Evolutionary conservation across 1,140 invertebrate genomes (phyloP).

Genomic region (Dendroctonus ponderosae): DNA sequence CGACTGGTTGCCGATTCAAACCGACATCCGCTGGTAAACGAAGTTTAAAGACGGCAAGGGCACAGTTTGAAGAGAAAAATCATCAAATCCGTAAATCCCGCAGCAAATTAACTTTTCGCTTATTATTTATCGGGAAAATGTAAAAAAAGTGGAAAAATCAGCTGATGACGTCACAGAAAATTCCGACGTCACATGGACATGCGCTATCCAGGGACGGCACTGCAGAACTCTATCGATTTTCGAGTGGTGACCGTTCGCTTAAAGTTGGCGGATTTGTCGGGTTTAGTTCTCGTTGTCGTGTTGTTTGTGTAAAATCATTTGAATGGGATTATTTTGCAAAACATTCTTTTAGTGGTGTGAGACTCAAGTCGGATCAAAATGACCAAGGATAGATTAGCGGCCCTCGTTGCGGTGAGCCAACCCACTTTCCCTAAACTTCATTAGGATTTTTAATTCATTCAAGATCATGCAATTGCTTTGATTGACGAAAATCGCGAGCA

Average conservation of each 20-base stretch:
- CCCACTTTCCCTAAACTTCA: slow-evolving; percentile 6
- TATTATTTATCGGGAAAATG: slow-evolving; percentile 33
- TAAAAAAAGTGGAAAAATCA: slow-evolving; percentile 35
- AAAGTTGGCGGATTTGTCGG: slow-evolving; percentile 34
- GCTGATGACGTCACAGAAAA: slow-evolving; percentile 39
- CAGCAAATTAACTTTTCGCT: slow-evolving; percentile 16
- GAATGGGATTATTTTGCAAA: slow-evolving; percentile 74
- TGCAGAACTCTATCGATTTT: slow-evolving; percentile 63
- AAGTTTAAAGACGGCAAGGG: slow-evolving; percentile 20
- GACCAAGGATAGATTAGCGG: slow-evolving; percentile 98
- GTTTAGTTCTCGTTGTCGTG: slow-evolving; percentile 66
- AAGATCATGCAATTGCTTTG: no score
- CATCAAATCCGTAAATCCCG: slow-evolving; percentile 16
- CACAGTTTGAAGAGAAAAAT: slow-evolving; percentile 14
- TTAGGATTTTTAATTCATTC: background rate
- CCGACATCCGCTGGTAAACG: slow-evolving; percentile 10
- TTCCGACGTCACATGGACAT: slow-evolving; percentile 51
- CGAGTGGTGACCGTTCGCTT: slow-evolving; percentile 54
- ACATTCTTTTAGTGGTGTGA: slow-evolving; percentile 60
- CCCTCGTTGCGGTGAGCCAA: slow-evolving; percentile 83
- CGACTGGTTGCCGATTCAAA: slow-evolving; percentile 27
- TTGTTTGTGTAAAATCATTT: slow-evolving; percentile 68
- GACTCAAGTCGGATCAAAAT: slow-evolving; percentile 69
- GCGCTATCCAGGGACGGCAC: slow-evolving; percentile 59
- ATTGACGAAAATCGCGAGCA: no score